These are phyloP conservation scores for Volucella inanis DNA, from an alignment of 2,888 invertebrate species.

Conservation along the genomic window DNA sequence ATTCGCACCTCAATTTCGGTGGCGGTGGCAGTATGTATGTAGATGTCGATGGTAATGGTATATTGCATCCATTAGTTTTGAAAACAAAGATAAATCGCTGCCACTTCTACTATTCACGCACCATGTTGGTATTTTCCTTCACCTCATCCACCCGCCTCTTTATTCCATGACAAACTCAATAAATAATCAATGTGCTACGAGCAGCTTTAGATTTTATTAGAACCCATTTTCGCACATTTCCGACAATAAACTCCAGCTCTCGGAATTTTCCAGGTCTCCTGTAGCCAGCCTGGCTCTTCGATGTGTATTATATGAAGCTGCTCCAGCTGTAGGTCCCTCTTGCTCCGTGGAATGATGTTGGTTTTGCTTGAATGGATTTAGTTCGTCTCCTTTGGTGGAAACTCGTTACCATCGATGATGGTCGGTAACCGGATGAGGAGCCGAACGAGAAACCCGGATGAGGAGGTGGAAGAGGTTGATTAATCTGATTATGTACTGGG, in stretches of 20 bases:
- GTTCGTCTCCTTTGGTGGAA: slow-evolving; percentile 38
- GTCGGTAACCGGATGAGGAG: slow-evolving; percentile 40
- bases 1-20: slow-evolving; percentile 60
- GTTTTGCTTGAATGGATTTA: slow-evolving; percentile 18
- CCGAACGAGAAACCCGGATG: slow-evolving; percentile 14
- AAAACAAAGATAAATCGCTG: slow-evolving; percentile 56
- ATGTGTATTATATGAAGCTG: too few relatives aligned
- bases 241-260: slow-evolving; percentile 32
- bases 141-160: not conserved
- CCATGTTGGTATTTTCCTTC: not conserved
- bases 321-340: too few relatives aligned
- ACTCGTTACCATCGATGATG: slow-evolving; percentile 45
- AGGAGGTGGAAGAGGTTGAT: slow-evolving; percentile 66
- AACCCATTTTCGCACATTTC: slow-evolving; percentile 57
- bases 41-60: not conserved
- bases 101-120: not conserved
- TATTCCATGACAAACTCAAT: slow-evolving; percentile 51
- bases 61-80: slow-evolving; percentile 46
- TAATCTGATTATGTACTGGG: slow-evolving; percentile 69
- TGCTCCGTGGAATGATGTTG: too few relatives aligned
- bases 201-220: slow-evolving; percentile 49
- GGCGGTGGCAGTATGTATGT: too few relatives aligned
- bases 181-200: slow-evolving; percentile 58
- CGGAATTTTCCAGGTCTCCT: slow-evolving; percentile 23
- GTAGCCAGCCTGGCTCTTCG: too few relatives aligned